Percentiles rank a stretch among this genome's conserved stretches.
phyloP scores from a whole-genome alignment of 2,113 vertebrate species.

The Trinectes maculatus region DNA sequence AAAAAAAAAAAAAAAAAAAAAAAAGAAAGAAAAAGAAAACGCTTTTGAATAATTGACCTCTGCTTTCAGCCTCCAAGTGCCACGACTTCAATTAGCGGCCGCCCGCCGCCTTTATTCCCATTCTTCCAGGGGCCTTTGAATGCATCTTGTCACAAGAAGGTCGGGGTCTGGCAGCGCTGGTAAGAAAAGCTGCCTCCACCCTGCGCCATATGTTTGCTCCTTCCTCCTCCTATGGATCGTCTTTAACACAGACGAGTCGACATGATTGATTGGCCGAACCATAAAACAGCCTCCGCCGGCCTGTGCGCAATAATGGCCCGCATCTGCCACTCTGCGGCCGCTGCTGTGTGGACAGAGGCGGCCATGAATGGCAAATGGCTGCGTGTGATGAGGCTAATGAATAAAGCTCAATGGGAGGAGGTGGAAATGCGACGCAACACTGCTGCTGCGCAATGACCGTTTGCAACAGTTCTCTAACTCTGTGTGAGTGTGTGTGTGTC shows the following conservation, averaged over 20 bases:
- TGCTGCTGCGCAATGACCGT: slow-evolving; percentile 65
- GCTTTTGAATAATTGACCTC: slow-evolving; percentile 55
- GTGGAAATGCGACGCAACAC: slow-evolving; percentile 69
- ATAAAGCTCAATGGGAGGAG: slow-evolving; percentile 80
- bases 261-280: slow-evolving; percentile 85
- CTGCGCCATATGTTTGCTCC: slow-evolving; percentile 84
- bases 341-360: slow-evolving; percentile 70
- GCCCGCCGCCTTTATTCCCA: slow-evolving; percentile 59
- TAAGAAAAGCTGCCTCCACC: slow-evolving; percentile 63
- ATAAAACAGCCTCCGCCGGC: slow-evolving; percentile 79
- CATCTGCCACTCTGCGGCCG: slow-evolving; percentile 80
- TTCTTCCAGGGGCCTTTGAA: slow-evolving; percentile 53
- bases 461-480: slow-evolving; percentile 68
- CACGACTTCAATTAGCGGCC: slow-evolving; percentile 80
- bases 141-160: slow-evolving; percentile 78
- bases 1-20: no score
- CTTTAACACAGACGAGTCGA: slow-evolving; percentile 82
- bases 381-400: slow-evolving; percentile 81
- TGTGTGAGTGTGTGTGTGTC: slow-evolving; percentile 12
- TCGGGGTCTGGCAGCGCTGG: slow-evolving; percentile 58
- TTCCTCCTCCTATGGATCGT: slow-evolving; percentile 66
- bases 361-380: slow-evolving; percentile 84
- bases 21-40: background rate
- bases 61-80: slow-evolving; percentile 67
- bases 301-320: slow-evolving; percentile 75